Percentiles rank a stretch among this genome's conserved stretches.
Conservation (phyloP, 2,113 vertebrate species). For the Psettodes erumei region DNA sequence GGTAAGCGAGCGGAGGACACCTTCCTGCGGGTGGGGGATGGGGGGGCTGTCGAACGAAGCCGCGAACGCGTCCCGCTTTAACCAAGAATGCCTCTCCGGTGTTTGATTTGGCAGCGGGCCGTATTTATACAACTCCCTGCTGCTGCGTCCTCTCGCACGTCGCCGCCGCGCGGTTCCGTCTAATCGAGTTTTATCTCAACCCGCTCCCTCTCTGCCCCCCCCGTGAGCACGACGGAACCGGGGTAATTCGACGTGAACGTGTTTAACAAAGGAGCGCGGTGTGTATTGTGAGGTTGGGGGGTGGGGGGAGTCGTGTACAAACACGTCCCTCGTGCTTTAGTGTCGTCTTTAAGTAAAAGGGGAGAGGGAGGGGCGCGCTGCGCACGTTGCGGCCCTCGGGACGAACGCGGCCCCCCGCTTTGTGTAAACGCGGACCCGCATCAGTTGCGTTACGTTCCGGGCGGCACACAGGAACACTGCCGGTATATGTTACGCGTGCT, state of each 20-base stretch:
- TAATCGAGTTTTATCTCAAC: slow-evolving; percentile 17
- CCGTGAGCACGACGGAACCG: neutral
- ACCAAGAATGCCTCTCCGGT: neutral
- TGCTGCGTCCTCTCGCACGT: neutral
- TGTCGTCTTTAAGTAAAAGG: slow-evolving; percentile 27
- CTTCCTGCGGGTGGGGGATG: no score
- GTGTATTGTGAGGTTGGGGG: slow-evolving; percentile 37
- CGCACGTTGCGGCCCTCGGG: slow-evolving; percentile 31
- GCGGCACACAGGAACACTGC: no score
- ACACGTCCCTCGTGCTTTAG: slow-evolving; percentile 49
- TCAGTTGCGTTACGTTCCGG: slow-evolving; percentile 40
- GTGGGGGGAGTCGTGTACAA: slow-evolving; percentile 32
- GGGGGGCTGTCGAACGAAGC: neutral
- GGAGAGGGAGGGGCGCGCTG: slow-evolving; percentile 14
- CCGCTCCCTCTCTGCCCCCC: neutral
- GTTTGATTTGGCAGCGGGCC: slow-evolving; percentile 33
- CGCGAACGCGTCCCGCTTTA: neutral
- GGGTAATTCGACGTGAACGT: neutral
- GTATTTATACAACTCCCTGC: slow-evolving; percentile 17
- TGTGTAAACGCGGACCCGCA: slow-evolving; percentile 50
- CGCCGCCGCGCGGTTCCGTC: slow-evolving; percentile 14
- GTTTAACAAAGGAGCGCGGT: slow-evolving; percentile 7
- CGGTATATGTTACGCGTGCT: slow-evolving; percentile 3
- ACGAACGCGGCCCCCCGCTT: slow-evolving; percentile 49
- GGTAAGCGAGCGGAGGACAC: slow-evolving; percentile 82